Evolutionary conservation across 2,888 invertebrate genomes (phyloP), one percentile per base, ranked within the genome.

Genomic region (Adela reaumurella): DNA sequence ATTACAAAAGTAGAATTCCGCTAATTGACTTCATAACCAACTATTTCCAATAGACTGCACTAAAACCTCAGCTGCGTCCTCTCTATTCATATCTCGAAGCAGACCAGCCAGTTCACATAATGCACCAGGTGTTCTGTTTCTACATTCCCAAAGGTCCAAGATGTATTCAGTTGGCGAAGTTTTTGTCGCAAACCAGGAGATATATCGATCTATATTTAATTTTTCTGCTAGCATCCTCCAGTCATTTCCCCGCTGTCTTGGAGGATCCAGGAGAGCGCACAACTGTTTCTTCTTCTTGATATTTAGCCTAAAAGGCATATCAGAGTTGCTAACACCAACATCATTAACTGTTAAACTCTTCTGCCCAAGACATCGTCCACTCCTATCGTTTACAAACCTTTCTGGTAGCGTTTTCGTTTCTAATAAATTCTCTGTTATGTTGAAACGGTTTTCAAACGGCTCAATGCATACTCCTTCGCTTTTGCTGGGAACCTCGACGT

Each of bases 131-230:
- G 87, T 87, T 53, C 87, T 78, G 65, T 89, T 85, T 55, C 90
- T 81, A 19, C 92, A 92, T 66, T 93, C 92, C 92, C 92, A 93
- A 58, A 94, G 70, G 67, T 93, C 91, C 56, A 94, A 77, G 58
- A 94, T 91, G 67, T 90, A 89, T 63, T 93, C 93, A 43, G 94
- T 94, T 11, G 94, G 94, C 56, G 92, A 92, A 43, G 89, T 83
- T 68, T 93, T 92, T 41, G 92, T 90, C 46, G 93, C 93, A 67
- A 94, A 94, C 72, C 89, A 93, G 64, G 91, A 92, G 58, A 92
- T 90, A 68, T 92, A 92, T 67, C 92, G 85, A 78, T 94, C 91
- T 52, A 92, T 90, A 62, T 86, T 86, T 51, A 95, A 81, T 62
- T 88, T 86, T 64, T 89, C 87, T 17, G 94, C 94, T 57, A 94